phyloP scores from a whole-genome alignment of 2,888 invertebrate species.

The Himalopsyche anomala region DNA sequence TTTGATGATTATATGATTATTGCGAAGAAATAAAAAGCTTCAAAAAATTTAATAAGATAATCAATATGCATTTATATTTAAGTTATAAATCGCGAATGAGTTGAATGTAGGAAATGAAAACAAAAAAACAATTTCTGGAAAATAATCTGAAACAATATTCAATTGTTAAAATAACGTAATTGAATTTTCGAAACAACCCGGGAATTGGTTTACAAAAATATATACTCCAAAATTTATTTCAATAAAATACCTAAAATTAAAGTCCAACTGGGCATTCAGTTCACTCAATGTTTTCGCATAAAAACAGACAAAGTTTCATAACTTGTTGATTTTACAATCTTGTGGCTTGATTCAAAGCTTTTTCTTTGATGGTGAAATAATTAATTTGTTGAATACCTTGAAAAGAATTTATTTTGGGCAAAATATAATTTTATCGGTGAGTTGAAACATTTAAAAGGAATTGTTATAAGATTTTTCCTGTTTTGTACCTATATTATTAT shows the following conservation, averaged over 20 bases:
- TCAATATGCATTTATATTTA: too few relatives aligned
- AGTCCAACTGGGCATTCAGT: background rate
- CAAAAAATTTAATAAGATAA: too few relatives aligned
- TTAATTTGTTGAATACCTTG: slow-evolving; percentile 19
- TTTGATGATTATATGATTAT: too few relatives aligned
- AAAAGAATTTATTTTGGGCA: slow-evolving; percentile 14
- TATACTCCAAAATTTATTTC: background rate
- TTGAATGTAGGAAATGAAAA: too few relatives aligned
- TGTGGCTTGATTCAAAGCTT: background rate
- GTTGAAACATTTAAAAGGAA: background rate
- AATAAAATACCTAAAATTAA: background rate
- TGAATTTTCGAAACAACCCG: too few relatives aligned
- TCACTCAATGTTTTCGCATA: slow-evolving; percentile 13
- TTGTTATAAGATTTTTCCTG: background rate
- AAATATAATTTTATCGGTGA: background rate
- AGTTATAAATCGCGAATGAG: too few relatives aligned
- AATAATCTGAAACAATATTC: too few relatives aligned
- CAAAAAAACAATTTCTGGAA: too few relatives aligned
- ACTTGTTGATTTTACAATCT: slow-evolving; percentile 14
- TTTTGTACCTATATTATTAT: too few relatives aligned
- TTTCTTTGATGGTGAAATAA: background rate
- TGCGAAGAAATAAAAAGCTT: too few relatives aligned
- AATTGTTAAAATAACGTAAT: too few relatives aligned
- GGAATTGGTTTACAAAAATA: too few relatives aligned
- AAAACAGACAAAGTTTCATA: slow-evolving; percentile 26